Conservation (phyloP, 1,140 invertebrate species). For the Tribolium madens region DNA sequence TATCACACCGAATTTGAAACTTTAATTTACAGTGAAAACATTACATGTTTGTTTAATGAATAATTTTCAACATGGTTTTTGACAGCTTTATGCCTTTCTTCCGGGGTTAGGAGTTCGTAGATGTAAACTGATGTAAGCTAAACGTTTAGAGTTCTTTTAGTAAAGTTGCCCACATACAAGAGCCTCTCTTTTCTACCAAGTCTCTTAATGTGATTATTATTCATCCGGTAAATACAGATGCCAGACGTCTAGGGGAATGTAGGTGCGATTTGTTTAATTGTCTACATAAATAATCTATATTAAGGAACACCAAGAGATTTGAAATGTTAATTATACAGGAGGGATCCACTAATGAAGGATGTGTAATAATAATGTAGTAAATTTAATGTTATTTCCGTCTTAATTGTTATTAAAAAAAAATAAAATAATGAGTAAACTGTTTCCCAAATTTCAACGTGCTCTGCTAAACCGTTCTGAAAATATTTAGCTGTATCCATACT, state of each 20-base stretch:
- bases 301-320: background rate
- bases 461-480: too few species aligned
- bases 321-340: background rate
- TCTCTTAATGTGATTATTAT: background rate
- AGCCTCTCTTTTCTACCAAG: background rate
- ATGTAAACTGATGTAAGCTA: background rate
- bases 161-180: background rate
- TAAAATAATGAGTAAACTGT: too few species aligned
- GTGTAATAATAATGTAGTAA: too few species aligned
- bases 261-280: background rate
- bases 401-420: too few species aligned
- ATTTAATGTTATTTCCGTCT: too few species aligned
- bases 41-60: constrained; percentile 17
- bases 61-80: constrained; percentile 26
- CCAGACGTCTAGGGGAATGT: background rate
- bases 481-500: too few species aligned
- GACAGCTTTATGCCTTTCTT: constrained; percentile 27
- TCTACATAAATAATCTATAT: background rate
- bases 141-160: background rate
- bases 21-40: constrained; percentile 8
- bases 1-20: background rate
- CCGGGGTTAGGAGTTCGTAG: constrained; percentile 1
- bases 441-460: too few species aligned
- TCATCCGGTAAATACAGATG: background rate
- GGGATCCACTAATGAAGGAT: too few species aligned